These are phyloP conservation scores for Macrosoma leucophasiata DNA, from an alignment of 2,888 invertebrate genomes.

Conservation along the genomic window DNA sequence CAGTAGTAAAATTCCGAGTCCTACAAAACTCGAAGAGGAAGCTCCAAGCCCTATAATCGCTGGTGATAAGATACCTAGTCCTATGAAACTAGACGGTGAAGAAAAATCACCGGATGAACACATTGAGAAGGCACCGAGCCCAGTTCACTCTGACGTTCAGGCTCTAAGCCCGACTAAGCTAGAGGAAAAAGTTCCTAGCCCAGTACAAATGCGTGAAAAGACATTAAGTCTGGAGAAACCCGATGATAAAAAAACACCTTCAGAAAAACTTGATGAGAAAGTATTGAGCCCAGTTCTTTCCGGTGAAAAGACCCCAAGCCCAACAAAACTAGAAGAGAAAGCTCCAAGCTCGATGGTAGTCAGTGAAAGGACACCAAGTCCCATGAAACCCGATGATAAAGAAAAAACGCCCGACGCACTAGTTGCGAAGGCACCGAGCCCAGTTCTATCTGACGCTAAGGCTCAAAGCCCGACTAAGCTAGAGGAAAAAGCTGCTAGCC, in stretches of 20 bases:
- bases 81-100: not conserved
- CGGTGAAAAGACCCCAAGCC: not conserved
- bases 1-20: too few species aligned
- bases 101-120: not conserved
- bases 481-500: not conserved
- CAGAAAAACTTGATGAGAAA: too few species aligned
- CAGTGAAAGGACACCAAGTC: too few species aligned
- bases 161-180: not conserved
- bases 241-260: too few species aligned
- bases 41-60: not conserved
- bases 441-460: not conserved
- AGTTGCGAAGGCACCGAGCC: not conserved
- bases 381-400: not conserved
- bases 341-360: too few species aligned
- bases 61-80: slow-evolving; percentile 1
- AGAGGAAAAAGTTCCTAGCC: not conserved
- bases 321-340: too few species aligned
- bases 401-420: not conserved
- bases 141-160: not conserved
- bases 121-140: not conserved
- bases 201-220: not conserved
- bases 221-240: too few species aligned
- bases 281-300: not conserved
- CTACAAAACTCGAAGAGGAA: not conserved
- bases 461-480: not conserved